These are phyloP conservation scores for Diarsia rubi DNA, from an alignment of 2,888 invertebrate genomes.

Conservation along the genomic window DNA sequence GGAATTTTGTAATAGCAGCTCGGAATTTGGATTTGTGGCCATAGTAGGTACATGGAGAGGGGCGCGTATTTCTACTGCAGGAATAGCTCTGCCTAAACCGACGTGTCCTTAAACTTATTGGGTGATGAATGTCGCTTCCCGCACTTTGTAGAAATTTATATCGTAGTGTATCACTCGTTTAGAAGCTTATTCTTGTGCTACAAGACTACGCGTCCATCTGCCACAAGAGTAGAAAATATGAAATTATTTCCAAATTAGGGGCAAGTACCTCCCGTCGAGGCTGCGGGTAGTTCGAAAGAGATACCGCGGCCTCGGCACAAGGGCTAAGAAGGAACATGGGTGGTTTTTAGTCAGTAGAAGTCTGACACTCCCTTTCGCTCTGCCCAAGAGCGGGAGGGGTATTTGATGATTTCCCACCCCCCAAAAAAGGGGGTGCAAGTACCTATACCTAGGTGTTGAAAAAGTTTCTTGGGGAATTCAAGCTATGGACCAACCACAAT, in stretches of 20 bases:
- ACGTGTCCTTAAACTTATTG: background rate
- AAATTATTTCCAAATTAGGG: background rate
- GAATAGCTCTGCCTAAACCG: background rate
- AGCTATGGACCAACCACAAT: background rate
- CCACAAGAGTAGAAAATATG: too few species aligned
- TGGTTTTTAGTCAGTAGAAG: too few species aligned
- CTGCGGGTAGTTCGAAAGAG: too few species aligned
- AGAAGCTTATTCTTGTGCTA: background rate
- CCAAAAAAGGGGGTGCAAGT: too few species aligned
- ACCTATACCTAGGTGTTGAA: background rate
- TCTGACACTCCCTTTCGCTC: too few species aligned
- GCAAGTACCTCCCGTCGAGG: too few species aligned
- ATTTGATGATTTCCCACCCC: too few species aligned
- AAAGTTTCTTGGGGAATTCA: background rate
- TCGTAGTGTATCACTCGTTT: too few species aligned
- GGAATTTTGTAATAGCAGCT: background rate
- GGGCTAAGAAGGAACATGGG: too few species aligned
- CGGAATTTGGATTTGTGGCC: background rate
- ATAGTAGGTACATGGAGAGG: background rate
- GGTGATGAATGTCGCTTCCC: background rate
- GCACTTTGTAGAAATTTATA: background rate
- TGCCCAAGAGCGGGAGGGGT: too few species aligned
- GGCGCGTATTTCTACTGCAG: background rate
- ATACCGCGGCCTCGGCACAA: too few species aligned
- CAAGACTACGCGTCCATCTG: background rate